Base-by-base conservation (phyloP, 2,113 vertebrate species). In the Pantherophis guttatus region DNA sequence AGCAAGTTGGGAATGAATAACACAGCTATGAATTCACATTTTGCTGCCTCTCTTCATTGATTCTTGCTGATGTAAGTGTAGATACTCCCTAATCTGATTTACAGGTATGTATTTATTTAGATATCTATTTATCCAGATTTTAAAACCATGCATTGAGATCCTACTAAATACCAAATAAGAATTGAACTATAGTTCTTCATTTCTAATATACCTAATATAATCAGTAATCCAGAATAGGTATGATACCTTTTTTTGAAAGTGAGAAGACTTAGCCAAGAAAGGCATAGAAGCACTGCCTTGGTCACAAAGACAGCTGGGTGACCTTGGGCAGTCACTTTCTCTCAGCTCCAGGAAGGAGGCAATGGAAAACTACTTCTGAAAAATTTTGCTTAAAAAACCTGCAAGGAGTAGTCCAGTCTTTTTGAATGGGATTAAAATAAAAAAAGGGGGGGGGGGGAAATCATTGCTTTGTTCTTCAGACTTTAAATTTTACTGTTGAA, bases 391-490 rank as follows among this genome's bases (percentile, higher is more conserved):
- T 13, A 70, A 33, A n/a, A 26, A 33, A n/a, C 13, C 24, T 70
- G 29, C 65, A 70, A 70, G 65, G 5, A 70, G 29, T 10, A 21
- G 8, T n/a, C 29, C 29, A 17, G 5, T 70, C 65, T 70, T 13
- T 70, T 13, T 70, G 29, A 70, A 70, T 26, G 26, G 59, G 59
- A 10, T 24, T 11, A 8, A 26, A 26, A 62, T 62, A 9, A 62
- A 62, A n/a, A n/a, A n/a, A n/a, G n/a, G n/a, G 58, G 23, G 21
- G 0, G 10, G 0, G 10, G 3, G 10, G 10, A 26, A 70, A 17
- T 33, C 12, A 81, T 39, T 81, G 33, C 70, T 75, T 39, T 39
- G 15, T 15, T 75, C 12, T 75, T 33, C 70, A 39, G 39, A 75
- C 13, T 75, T 75, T 39, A 39, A 39, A 70, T 70, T 70, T 70